Evolutionary conservation across 1,140 invertebrate species (phyloP), one percentile per base, ranked within the genome.

Genomic region (Pseudoatta argentina): DNA sequence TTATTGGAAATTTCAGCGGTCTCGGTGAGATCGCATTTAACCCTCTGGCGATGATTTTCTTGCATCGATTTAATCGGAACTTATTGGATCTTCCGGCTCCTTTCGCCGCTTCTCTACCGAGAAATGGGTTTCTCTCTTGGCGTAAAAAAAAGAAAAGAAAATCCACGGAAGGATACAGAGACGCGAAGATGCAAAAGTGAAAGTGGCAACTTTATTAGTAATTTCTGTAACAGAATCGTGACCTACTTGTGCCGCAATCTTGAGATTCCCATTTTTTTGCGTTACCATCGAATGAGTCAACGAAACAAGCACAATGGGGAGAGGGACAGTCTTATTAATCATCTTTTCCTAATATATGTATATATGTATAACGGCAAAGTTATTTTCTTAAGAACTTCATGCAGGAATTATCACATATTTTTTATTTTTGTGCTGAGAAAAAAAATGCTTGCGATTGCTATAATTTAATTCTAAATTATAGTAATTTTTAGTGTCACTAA

Each of bases 111-210:
- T 77, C 48, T 5, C 51, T 55, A 73, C 24, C 34, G 59, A 34
- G 67, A 55, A 72, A 72, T 34, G 27, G 57, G 18, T 64, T 51
- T 63, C 81, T 85, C 81, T 63, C 18, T 27, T 57, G 55, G 48
- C 21, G 66, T 39, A 39, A 66, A 18, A 44, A 24, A 24, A 18
- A 39, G 24, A 3, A 53, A 12, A 64, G 24, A 34, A 72, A 66
- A 73, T 21, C 18, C 57, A 39, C n/a, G 48, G 30, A 81, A 71
- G 18, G 27, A 8, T 57, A 64, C 24, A 59, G 86, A 76, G 34
- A 59, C 14, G 18, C 16, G 69, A 69, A 66, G 53, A 57, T 53
- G 34, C n/a, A 69, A 75, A 89, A 87, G 88, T 86, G 88, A 88
- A 89, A 89, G 88, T 78, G 63, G 16, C 53, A 55, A 71, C 16